Evolutionary conservation across 1,140 invertebrate genomes (phyloP).

Genomic region (Papilio helenus): DNA sequence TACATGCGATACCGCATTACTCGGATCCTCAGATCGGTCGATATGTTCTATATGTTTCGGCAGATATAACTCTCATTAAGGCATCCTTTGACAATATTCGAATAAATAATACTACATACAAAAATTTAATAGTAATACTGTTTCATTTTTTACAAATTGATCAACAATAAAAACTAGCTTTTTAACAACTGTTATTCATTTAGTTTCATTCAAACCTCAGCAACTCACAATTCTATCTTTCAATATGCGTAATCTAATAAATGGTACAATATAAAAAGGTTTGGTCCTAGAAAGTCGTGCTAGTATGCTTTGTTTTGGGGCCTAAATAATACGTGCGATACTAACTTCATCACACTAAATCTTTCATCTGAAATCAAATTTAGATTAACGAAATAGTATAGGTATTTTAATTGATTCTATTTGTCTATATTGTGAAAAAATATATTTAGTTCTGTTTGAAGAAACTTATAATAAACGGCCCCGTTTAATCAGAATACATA

Average conservation of each 20-base stretch:
- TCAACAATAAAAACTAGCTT: not conserved
- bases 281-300: constrained; percentile 36
- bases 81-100: not conserved
- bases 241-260: constrained; percentile 36
- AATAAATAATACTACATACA: constrained; percentile 1
- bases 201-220: not conserved
- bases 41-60: not conserved
- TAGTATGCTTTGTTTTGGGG: constrained; percentile 13
- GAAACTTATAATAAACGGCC: not conserved
- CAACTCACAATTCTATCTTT: constrained; percentile 16
- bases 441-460: not conserved
- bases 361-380: not conserved
- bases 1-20: not conserved
- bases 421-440: too few species aligned
- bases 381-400: not conserved
- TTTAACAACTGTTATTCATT: not conserved
- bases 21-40: too few species aligned
- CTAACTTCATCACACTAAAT: not conserved
- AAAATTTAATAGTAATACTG: not conserved
- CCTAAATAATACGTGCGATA: not conserved
- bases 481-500: not conserved
- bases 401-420: not conserved
- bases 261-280: constrained; percentile 32
- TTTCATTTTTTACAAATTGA: not conserved
- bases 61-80: not conserved